Conservation (phyloP, 2,113 vertebrate genomes). For the Psilopogon haemacephalus region DNA sequence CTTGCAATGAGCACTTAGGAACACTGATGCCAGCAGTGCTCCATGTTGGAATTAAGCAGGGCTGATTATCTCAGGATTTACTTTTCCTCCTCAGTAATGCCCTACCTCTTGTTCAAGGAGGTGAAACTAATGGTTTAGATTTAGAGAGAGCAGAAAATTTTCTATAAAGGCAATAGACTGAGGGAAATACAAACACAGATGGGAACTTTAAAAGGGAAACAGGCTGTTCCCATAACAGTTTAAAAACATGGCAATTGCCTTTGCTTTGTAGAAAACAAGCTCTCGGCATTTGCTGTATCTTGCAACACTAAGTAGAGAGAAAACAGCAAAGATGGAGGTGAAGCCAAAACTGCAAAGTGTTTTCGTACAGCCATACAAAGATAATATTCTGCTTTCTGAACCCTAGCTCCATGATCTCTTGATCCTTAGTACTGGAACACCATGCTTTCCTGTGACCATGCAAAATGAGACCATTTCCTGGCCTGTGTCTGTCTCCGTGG, state of each 20-base stretch:
- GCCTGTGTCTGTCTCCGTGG: constrained; percentile 69
- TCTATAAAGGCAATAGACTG: constrained; percentile 62
- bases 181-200: constrained; percentile 51
- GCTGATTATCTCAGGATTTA: constrained; percentile 66
- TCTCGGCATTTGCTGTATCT: constrained; percentile 28
- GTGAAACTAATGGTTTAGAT: constrained; percentile 70
- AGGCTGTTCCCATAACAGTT: constrained; percentile 53
- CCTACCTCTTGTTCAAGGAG: constrained; percentile 67
- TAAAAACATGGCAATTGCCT: constrained; percentile 55
- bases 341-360: constrained; percentile 16
- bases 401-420: neutral
- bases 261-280: constrained; percentile 42
- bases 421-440: constrained; percentile 31
- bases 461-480: constrained; percentile 69
- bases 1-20: neutral
- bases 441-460: constrained; percentile 57
- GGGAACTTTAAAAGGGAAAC: constrained; percentile 50
- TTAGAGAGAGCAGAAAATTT: constrained; percentile 52
- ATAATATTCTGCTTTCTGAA: neutral
- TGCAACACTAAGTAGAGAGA: neutral
- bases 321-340: constrained; percentile 27
- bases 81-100: constrained; percentile 59
- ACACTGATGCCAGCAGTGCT: neutral
- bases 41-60: constrained; percentile 40
- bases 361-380: neutral